Evolutionary conservation across 2,797 vertebrate species (phyloP).

Genomic region (Microctenopoma stevenorrisi): DNA sequence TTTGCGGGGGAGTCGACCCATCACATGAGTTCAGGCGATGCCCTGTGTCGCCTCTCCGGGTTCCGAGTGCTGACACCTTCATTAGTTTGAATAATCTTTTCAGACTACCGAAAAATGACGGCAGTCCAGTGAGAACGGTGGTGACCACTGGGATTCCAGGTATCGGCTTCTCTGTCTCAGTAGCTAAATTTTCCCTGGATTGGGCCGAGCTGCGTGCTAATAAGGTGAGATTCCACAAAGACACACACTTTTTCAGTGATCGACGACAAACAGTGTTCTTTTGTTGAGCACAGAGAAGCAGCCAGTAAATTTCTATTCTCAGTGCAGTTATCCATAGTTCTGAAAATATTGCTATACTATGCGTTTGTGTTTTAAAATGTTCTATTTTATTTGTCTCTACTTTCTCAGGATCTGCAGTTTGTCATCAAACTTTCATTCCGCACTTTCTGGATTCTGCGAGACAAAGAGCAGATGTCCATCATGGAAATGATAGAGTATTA

Average conservation of each 20-base stretch:
- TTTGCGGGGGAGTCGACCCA: constrained; percentile 58
- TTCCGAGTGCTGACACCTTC: constrained; percentile 26
- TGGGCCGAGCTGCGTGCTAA: constrained; percentile 71
- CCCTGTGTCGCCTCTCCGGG: constrained; percentile 3
- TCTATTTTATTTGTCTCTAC: not conserved
- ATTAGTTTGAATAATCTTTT: constrained; percentile 72
- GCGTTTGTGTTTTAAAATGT: not conserved
- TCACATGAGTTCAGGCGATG: constrained; percentile 52
- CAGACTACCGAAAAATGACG: constrained; percentile 30
- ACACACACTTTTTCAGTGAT: not conserved
- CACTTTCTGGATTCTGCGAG: constrained; percentile 50
- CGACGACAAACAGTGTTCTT: not conserved
- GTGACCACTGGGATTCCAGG: constrained; percentile 80
- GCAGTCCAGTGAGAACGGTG: constrained; percentile 62
- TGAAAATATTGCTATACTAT: too few species aligned
- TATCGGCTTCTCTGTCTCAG: constrained; percentile 72
- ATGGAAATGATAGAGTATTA: constrained; percentile 62
- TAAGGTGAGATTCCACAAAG: constrained; percentile 51
- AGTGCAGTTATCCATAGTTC: too few species aligned
- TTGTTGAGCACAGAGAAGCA: not conserved
- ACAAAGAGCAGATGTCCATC: constrained; percentile 54
- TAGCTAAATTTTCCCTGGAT: constrained; percentile 75
- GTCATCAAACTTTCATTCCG: constrained; percentile 76
- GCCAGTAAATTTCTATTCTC: too few species aligned
- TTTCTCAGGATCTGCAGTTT: constrained; percentile 78